Base-by-base conservation (phyloP, 2,113 vertebrate species). In the Rhodinocichla rosea region DNA sequence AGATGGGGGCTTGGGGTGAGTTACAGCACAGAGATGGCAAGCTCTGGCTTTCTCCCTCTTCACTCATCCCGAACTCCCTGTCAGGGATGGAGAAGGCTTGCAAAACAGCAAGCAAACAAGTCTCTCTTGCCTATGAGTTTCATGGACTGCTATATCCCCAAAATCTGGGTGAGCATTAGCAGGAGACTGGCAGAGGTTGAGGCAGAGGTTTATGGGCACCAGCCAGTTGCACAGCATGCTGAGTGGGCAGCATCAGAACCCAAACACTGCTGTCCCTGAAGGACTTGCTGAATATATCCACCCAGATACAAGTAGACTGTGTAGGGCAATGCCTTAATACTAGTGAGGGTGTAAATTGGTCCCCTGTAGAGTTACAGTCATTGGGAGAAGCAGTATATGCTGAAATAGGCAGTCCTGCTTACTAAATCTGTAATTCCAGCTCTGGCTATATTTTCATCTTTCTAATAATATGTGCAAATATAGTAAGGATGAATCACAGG, bases 381-480 rank as follows among this genome's bases (percentile, higher is more conserved):
- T 16, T 70, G 83, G 62, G 57, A 91, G 33, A 75, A 83, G 68
- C 57, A 59, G 83, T 74, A 82, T 63, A 23, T 81, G 92, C 93
- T 94, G 91, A 94, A 95, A 95, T 64, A 91, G 91, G 87, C 95
- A 91, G 73, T 95, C 83, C 77, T 95, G 87, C 83, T 94, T 97
- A 81, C 95, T 95, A 92, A 95, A 92, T 95, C 95, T 82, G 91
- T 82, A 92, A 95, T 89, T 95, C 87, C 78, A 92, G 87, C 91
- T 92, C 93, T 71, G 65, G 74, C 84, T 97, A 42, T 95, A 89
- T 97, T 97, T 97, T 97, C 56, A 5, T 97, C 93, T 92, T 96
- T 97, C 95, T 95, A 95, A 97, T 95, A 97, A 95, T 92, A 96
- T 92, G 92, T 87, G 77, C 84, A 94, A 95, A 95, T 94, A 96